These are phyloP conservation scores for Polymixis flavicincta DNA, from an alignment of 2,888 invertebrate species.

Conservation along the genomic window DNA sequence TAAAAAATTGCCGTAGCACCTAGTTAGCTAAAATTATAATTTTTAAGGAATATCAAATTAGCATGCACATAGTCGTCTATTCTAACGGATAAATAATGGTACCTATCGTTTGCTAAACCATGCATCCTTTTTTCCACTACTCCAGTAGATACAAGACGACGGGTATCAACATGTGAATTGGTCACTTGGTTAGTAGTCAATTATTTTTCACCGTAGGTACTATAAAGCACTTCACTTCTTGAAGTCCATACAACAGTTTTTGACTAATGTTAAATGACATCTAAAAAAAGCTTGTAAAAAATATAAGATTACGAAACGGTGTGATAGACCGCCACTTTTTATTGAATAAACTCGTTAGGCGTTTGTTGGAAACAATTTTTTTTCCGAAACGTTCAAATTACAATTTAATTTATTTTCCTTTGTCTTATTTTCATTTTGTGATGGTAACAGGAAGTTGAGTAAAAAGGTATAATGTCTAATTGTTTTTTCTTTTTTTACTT, in stretches of 20 bases:
- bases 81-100: not conserved
- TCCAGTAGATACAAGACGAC: not conserved
- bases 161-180: not conserved
- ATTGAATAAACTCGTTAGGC: slow-evolving; percentile 71
- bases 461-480: slow-evolving; percentile 65
- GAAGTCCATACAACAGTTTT: not conserved
- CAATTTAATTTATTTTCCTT: slow-evolving; percentile 69
- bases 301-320: slow-evolving; percentile 47
- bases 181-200: not conserved
- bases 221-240: not conserved
- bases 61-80: too few relatives aligned
- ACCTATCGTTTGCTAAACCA: not conserved
- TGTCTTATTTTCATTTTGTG: slow-evolving; percentile 63
- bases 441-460: slow-evolving; percentile 59
- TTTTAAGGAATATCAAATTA: not conserved
- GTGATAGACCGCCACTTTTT: slow-evolving; percentile 56
- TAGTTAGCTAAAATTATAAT: not conserved
- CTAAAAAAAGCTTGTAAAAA: not conserved
- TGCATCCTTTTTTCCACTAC: not conserved
- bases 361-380: slow-evolving; percentile 67
- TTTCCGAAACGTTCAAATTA: slow-evolving; percentile 65
- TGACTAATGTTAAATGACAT: not conserved
- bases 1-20: not conserved
- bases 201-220: too few relatives aligned
- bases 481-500: slow-evolving; percentile 59